Evolutionary conservation across 2,797 vertebrate genomes (phyloP).

Genomic region (Acanthurus tractus): DNA sequence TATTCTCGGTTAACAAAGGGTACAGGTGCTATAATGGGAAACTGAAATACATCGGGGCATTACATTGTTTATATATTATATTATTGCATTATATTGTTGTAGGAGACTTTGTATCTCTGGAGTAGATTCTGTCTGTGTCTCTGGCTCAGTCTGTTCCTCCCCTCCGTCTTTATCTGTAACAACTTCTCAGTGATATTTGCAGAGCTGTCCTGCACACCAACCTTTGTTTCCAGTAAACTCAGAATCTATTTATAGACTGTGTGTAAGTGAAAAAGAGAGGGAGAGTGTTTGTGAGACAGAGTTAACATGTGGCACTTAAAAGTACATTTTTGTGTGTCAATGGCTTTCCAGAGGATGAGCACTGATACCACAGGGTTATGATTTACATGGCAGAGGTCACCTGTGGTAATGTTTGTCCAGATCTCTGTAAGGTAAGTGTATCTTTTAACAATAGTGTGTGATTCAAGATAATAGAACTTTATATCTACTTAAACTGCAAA

Average conservation of each 20-base stretch:
- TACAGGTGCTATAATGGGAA: no score
- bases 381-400: background rate
- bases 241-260: constrained; percentile 74
- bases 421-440: constrained; percentile 39
- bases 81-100: background rate
- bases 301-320: constrained; percentile 4
- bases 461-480: background rate
- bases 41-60: no score
- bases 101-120: background rate
- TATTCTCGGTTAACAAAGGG: no score
- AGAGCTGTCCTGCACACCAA: constrained; percentile 57
- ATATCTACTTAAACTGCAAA: background rate
- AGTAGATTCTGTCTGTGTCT: constrained; percentile 5
- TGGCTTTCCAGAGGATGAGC: constrained; percentile 20
- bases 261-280: constrained; percentile 21
- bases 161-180: constrained; percentile 35
- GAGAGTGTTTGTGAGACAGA: constrained; percentile 26
- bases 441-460: background rate
- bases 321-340: background rate
- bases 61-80: no score
- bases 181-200: constrained; percentile 69
- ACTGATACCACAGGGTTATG: background rate
- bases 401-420: constrained; percentile 13
- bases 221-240: constrained; percentile 82
- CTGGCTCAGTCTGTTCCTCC: constrained; percentile 13